Evolutionary conservation across 2,113 vertebrate genomes (phyloP).

Genomic region (Gambusia affinis): DNA sequence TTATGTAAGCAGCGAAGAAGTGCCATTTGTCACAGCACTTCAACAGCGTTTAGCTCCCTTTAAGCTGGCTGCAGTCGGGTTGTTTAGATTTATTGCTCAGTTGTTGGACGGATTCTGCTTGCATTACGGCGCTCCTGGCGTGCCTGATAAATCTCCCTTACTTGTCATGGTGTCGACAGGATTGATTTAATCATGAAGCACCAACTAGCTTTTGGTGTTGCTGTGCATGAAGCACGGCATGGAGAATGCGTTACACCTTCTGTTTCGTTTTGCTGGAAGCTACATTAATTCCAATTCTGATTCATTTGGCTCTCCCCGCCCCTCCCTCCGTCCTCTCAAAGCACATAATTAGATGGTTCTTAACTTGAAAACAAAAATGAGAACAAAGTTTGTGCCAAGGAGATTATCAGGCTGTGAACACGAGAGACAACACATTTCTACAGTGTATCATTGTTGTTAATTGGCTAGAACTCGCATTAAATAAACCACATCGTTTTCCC

Average conservation of each 20-base stretch:
- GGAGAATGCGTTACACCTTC: constrained; percentile 33
- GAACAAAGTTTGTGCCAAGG: constrained; percentile 54
- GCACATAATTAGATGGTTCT: constrained; percentile 53
- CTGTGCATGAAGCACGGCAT: constrained; percentile 24
- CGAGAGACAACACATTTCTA: constrained; percentile 51
- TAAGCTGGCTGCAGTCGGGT: constrained; percentile 29
- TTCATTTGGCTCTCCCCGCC: constrained; percentile 44
- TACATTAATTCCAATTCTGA: constrained; percentile 71
- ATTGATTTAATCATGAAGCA: constrained; percentile 65
- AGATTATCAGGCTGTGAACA: constrained; percentile 62
- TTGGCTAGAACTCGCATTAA: constrained; percentile 53
- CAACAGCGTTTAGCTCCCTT: constrained; percentile 52
- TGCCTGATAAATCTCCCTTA: constrained; percentile 64
- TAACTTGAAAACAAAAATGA: constrained; percentile 37
- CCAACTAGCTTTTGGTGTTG: constrained; percentile 27
- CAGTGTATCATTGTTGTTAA: constrained; percentile 69
- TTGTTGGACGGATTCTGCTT: constrained; percentile 58
- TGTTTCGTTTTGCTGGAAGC: constrained; percentile 56
- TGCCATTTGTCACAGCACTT: constrained; percentile 46
- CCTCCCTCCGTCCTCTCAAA: constrained; percentile 35
- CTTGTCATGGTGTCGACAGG: constrained; percentile 65
- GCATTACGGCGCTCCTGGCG: constrained; percentile 49
- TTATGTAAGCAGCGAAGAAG: constrained; percentile 8
- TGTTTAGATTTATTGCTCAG: constrained; percentile 63
- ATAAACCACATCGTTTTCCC: constrained; percentile 58